Conservation (phyloP, 2,113 vertebrate species). For the Raja brachyura region DNA sequence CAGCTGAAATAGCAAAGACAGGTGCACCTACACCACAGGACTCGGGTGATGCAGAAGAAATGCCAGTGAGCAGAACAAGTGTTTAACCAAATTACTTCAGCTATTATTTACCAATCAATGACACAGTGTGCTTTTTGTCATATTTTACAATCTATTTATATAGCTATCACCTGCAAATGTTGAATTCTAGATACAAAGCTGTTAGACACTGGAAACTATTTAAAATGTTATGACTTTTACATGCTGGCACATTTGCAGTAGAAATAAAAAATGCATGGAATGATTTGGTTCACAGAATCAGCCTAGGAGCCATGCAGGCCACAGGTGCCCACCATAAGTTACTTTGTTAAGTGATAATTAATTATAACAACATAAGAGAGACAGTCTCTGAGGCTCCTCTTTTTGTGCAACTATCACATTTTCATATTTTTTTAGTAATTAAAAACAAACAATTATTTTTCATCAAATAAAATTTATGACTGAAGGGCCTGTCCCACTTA, state of each 20-base stretch:
- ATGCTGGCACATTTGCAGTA: not conserved
- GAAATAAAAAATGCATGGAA: slow-evolving; percentile 25
- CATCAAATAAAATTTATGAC: no score
- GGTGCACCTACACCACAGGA: no score
- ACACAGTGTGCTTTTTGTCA: not conserved
- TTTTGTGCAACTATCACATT: not conserved
- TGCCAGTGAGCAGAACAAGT: not conserved
- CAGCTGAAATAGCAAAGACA: no score
- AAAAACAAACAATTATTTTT: not conserved
- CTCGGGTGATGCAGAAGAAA: no score
- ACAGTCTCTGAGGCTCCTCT: not conserved
- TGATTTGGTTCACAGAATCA: slow-evolving; percentile 2
- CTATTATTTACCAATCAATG: not conserved
- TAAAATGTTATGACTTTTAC: not conserved
- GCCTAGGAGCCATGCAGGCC: not conserved
- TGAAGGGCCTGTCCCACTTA: no score
- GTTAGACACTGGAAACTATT: not conserved
- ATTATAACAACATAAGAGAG: not conserved
- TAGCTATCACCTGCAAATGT: no score
- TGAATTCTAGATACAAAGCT: not conserved
- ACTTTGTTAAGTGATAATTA: slow-evolving; percentile 21
- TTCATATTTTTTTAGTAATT: not conserved
- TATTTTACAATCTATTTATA: not conserved
- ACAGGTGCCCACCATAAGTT: not conserved
- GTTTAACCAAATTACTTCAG: not conserved